These are phyloP conservation scores for Thryonomys swinderianus DNA, from an alignment of 2,113 vertebrate species.

Conservation along the genomic window DNA sequence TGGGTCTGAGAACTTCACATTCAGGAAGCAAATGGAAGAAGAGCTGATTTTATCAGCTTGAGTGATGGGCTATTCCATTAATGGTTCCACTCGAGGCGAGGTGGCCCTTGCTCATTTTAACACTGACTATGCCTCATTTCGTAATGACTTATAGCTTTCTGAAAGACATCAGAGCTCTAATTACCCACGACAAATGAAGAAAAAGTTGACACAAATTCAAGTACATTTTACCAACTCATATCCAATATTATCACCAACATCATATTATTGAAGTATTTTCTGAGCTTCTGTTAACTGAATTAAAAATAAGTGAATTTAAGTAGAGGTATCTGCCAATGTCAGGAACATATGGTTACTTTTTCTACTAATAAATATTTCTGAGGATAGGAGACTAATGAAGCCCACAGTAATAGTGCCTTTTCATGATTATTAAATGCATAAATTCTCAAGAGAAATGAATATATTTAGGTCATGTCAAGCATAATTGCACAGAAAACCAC, in stretches of 20 bases:
- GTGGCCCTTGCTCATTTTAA: slow-evolving; percentile 27
- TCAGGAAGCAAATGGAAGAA: slow-evolving; percentile 71
- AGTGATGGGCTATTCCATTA: slow-evolving; percentile 79
- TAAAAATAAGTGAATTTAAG: slow-evolving; percentile 58
- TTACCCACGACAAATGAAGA: slow-evolving; percentile 63
- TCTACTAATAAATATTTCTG: slow-evolving; percentile 79
- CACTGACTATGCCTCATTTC: slow-evolving; percentile 67
- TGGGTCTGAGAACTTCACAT: slow-evolving; percentile 69
- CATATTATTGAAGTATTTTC: slow-evolving; percentile 33
- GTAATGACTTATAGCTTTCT: slow-evolving; percentile 70
- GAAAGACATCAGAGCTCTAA: slow-evolving; percentile 67
- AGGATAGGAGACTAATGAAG: slow-evolving; percentile 65
- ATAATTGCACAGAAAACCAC: slow-evolving; percentile 47
- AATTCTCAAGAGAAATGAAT: slow-evolving; percentile 27
- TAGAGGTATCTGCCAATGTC: slow-evolving; percentile 53
- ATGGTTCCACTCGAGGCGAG: slow-evolving; percentile 67
- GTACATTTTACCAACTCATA: slow-evolving; percentile 36
- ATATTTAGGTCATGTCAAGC: slow-evolving; percentile 56
- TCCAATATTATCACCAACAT: not conserved
- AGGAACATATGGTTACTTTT: slow-evolving; percentile 69
- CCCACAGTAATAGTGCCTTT: slow-evolving; percentile 57
- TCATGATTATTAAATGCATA: slow-evolving; percentile 62
- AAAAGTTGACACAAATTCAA: slow-evolving; percentile 19
- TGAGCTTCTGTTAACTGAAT: slow-evolving; percentile 49
- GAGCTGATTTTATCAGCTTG: slow-evolving; percentile 80